A percentile compares a stretch with the other conserved stretches of the same genome.
These are phyloP conservation scores for Euwallacea similis DNA, from an alignment of 1,140 invertebrate genomes.

Conservation along the genomic window DNA sequence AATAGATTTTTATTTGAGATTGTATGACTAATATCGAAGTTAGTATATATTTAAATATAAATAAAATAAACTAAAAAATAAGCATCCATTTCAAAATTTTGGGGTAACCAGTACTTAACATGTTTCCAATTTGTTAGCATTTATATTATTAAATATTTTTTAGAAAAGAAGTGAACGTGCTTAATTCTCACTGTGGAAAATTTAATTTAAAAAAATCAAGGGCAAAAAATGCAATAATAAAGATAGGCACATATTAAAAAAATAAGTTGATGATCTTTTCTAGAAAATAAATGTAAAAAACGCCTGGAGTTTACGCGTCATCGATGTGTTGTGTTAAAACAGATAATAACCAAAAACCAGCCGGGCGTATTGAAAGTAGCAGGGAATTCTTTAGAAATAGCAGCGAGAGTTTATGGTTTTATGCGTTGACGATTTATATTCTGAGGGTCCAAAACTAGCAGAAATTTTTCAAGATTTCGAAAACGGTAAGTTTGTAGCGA, in stretches of 20 bases:
- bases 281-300: constrained; percentile 84
- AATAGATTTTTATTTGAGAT: too few relatives aligned
- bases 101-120: neutral
- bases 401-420: constrained; percentile 81
- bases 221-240: neutral
- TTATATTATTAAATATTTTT: neutral
- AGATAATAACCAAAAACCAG: constrained; percentile 52
- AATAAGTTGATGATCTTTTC: constrained; percentile 16
- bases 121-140: neutral
- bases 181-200: neutral
- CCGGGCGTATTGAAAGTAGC: constrained; percentile 74
- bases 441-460: constrained; percentile 78
- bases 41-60: too few relatives aligned
- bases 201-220: too few relatives aligned
- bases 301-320: constrained; percentile 80
- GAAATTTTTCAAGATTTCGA: constrained; percentile 62
- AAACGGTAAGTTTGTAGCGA: constrained; percentile 26
- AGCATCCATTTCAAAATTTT: neutral
- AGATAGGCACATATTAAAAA: neutral
- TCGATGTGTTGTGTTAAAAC: constrained; percentile 80
- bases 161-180: neutral
- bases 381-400: constrained; percentile 78
- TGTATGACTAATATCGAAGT: too few relatives aligned
- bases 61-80: too few relatives aligned
- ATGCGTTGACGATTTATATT: constrained; percentile 77